Evolutionary conservation across 1,140 invertebrate species (phyloP).

Genomic region (Apis laboriosa): DNA sequence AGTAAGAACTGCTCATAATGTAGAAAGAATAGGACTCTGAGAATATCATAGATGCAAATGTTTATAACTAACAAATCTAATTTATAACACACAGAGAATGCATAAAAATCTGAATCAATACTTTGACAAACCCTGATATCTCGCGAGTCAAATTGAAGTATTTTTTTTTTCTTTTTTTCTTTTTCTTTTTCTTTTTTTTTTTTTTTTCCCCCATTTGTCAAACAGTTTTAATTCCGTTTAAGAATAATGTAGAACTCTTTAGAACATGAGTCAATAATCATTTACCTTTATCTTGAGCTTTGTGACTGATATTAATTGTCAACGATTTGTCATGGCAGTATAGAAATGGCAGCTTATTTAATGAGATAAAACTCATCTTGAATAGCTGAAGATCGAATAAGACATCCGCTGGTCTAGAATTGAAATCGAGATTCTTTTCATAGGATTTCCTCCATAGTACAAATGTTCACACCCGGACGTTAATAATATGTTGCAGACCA

Average conservation of each 20-base stretch:
- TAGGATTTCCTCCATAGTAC: conserved; percentile 24
- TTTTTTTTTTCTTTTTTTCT: conserved; percentile 1
- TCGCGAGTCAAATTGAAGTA: conserved; percentile 24
- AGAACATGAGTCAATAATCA: conserved; percentile 1
- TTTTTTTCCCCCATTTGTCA: not conserved
- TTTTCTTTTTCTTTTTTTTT: not conserved
- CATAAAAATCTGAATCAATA: conserved; percentile 26
- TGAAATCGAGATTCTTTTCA: conserved; percentile 47
- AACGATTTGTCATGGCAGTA: conserved; percentile 78
- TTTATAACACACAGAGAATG: conserved; percentile 28
- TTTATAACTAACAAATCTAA: conserved; percentile 27
- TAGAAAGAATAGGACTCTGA: conserved; percentile 33
- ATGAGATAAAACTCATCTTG: conserved; percentile 55
- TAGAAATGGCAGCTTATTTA: conserved; percentile 71
- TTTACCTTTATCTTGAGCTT: conserved; percentile 59
- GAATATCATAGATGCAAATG: conserved; percentile 2
- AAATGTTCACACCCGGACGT: conserved; percentile 42
- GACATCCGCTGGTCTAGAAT: conserved; percentile 20
- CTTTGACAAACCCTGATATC: conserved; percentile 25
- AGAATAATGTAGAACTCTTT: conserved; percentile 28
- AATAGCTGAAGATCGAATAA: conserved; percentile 36
- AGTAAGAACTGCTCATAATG: conserved; percentile 3
- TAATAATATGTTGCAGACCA: conserved; percentile 41
- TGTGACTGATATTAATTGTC: conserved; percentile 69
- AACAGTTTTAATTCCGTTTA: conserved; percentile 57